Base-by-base conservation (phyloP, 2,113 vertebrate genomes). In the Sarotherodon lohbergeri region DNA sequence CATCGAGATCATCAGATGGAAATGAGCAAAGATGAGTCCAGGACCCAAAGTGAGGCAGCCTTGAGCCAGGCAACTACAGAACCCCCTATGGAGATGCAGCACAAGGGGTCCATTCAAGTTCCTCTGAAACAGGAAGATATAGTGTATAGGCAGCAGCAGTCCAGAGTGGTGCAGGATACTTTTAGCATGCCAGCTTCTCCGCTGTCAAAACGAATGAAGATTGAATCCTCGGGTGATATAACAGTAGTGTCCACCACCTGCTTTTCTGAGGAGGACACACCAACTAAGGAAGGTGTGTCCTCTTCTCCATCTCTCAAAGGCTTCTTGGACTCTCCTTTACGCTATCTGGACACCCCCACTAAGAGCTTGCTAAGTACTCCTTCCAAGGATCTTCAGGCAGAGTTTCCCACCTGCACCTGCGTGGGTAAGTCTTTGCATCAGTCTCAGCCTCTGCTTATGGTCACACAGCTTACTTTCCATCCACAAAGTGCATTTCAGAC, bases 231-330 rank as follows among this genome's bases (percentile, higher is more conserved):
- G 6, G 98, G 98, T 88, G 97, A 97, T 66, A 94, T 99, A 89
- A 97, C 98, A 3, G 98, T 99, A 90, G 96, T 99, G n/a, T 99
- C 98, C 3, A 99, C 99, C 90, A 98, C 97, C 88, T 98, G 97
- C 94, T 98, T 97, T 91, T 97, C 92, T 7, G 94, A 92, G 4
- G 96, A 97, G 16, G 96, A 97, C 92, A 99, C 98, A 0, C 98
- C 99, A 34, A 98, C 97, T 34, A 99, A 99, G 96, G 97, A 97
- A 0, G 95, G 97, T 57, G 95, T 97, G 55, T 97, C 98, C 4
- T 96, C 96, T 78, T 97, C 97, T 1, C 98, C 99, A 2, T 98
- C 98, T 71, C 97, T 99, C 66, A 97, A 96, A 87, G 98, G 98
- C 73, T 99, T 99, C 83, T 91, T 99, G 90, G 98, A 99, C 87